Conservation (phyloP, 2,113 vertebrate species). For the Proterorhinus semilunaris region DNA sequence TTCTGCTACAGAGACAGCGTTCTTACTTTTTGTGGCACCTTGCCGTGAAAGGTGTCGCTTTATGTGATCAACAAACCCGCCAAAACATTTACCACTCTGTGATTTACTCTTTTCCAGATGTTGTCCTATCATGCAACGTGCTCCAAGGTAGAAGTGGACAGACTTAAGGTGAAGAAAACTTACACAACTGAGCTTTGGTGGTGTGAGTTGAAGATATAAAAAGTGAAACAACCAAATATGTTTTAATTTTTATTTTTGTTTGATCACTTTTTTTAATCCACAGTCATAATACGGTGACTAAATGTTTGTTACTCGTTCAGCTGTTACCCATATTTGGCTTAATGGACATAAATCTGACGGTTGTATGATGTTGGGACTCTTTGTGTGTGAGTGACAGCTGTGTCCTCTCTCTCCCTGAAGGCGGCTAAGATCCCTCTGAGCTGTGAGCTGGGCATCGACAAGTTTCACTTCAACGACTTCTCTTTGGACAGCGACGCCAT, state of each 20-base stretch:
- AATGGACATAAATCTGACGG: no score
- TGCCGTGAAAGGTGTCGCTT: no score
- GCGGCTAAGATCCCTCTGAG: constrained; percentile 80
- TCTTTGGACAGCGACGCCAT: constrained; percentile 81
- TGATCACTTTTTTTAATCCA: no score
- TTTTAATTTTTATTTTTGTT: no score
- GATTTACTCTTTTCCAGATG: constrained; percentile 63
- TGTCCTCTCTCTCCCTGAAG: constrained; percentile 52
- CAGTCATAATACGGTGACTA: no score
- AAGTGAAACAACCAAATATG: no score
- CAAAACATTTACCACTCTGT: neutral
- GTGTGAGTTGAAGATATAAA: no score
- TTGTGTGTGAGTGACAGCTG: constrained; percentile 34
- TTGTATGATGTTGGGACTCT: neutral
- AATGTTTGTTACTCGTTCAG: no score
- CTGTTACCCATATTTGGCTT: no score
- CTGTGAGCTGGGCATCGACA: constrained; percentile 78
- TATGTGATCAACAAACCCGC: no score
- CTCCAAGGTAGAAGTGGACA: constrained; percentile 81
- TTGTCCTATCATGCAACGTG: constrained; percentile 82
- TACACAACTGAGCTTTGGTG: neutral
- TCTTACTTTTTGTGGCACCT: no score
- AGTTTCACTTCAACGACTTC: constrained; percentile 82
- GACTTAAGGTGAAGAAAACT: constrained; percentile 71
- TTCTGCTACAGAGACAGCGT: no score